phyloP scores from a whole-genome alignment of 2,113 vertebrate species.

The Raja brachyura region DNA sequence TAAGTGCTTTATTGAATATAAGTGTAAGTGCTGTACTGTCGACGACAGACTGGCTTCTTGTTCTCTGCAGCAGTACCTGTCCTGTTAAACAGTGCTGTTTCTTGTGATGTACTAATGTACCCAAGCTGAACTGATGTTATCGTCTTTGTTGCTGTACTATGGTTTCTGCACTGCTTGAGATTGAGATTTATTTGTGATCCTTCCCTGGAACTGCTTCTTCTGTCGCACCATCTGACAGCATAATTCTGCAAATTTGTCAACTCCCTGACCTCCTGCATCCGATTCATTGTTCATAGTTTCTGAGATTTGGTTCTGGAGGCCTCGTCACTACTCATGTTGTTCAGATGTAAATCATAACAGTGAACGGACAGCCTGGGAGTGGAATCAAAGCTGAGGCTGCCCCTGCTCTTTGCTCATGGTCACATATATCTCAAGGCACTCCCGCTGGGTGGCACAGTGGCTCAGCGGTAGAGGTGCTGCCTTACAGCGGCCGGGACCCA shows the following conservation, averaged over 20 bases:
- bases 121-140: neutral
- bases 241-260: neutral
- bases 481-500: no score
- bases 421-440: neutral
- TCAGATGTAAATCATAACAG: neutral
- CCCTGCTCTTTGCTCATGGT: neutral
- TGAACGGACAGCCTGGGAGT: neutral
- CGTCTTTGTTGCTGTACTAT: neutral
- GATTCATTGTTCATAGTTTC: neutral
- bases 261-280: neutral
- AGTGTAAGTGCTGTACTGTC: neutral
- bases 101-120: neutral
- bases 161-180: neutral
- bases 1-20: neutral
- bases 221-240: neutral
- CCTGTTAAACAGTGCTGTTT: neutral
- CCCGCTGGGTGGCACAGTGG: no score
- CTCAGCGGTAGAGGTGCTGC: no score
- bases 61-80: neutral
- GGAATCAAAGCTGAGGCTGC: neutral
- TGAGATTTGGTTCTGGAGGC: neutral
- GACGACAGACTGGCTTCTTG: neutral
- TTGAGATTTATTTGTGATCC: neutral
- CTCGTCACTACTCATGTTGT: neutral
- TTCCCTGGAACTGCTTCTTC: no score